Evolutionary conservation across 1,140 invertebrate species (phyloP).

Genomic region (Rhopalosiphum padi): DNA sequence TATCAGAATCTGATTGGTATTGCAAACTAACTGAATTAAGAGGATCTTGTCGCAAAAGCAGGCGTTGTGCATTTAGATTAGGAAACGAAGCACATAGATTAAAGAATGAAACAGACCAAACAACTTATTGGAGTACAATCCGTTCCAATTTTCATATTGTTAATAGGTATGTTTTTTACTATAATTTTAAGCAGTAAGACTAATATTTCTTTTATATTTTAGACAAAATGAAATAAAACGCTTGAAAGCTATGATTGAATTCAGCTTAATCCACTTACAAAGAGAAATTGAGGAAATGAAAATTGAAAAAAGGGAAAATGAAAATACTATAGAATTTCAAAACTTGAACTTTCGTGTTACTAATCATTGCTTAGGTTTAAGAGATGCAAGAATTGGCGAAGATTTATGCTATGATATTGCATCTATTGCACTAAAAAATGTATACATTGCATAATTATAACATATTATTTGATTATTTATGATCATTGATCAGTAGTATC

Average conservation of each 20-base stretch:
- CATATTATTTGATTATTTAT: too few species aligned
- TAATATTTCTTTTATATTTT: constrained; percentile 41
- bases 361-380: constrained; percentile 79
- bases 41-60: constrained; percentile 70
- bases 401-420: constrained; percentile 85
- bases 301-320: constrained; percentile 80
- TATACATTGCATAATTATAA: constrained; percentile 62
- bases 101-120: constrained; percentile 79
- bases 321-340: constrained; percentile 77
- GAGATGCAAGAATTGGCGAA: constrained; percentile 78
- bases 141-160: constrained; percentile 78
- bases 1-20: constrained; percentile 77
- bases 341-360: constrained; percentile 76
- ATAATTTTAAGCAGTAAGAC: neutral
- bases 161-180: constrained; percentile 66
- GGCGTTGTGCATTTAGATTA: constrained; percentile 72
- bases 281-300: constrained; percentile 74
- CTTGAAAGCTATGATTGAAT: constrained; percentile 77
- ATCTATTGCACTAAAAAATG: constrained; percentile 82
- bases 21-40: constrained; percentile 72
- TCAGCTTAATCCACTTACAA: constrained; percentile 72
- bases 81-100: constrained; percentile 75
- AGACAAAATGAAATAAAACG: constrained; percentile 76
- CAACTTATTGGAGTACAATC: constrained; percentile 83
- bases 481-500: too few species aligned